phyloP scores from a whole-genome alignment of 2,888 invertebrate genomes.

The Diloba caeruleocephala region DNA sequence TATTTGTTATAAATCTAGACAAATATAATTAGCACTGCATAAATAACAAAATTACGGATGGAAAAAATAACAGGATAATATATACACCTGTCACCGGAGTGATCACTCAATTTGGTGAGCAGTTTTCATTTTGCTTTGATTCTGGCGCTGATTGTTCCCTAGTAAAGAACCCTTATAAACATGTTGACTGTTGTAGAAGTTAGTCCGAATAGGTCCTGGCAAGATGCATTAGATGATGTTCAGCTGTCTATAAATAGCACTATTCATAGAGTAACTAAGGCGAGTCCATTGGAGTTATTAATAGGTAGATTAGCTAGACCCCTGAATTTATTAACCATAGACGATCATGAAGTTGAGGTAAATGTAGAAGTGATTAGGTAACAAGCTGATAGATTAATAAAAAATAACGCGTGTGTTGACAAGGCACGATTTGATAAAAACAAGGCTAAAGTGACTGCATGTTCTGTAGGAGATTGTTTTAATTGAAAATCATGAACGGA shows the following conservation, averaged over 20 bases:
- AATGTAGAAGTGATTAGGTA: conserved; percentile 20
- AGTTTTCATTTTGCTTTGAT: conserved; percentile 11
- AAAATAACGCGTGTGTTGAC: not conserved
- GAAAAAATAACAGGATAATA: too few relatives aligned
- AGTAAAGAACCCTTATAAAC: not conserved
- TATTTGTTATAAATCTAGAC: too few relatives aligned
- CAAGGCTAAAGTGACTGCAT: conserved; percentile 15
- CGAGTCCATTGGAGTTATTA: conserved; percentile 53
- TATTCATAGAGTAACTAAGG: conserved; percentile 45
- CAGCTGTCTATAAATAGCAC: conserved; percentile 58
- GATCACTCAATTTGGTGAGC: too few relatives aligned
- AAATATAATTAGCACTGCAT: too few relatives aligned
- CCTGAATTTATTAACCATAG: conserved; percentile 22
- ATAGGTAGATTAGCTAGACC: conserved; percentile 51
- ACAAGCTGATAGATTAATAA: not conserved
- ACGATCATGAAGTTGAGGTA: conserved; percentile 13
- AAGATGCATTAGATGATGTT: conserved; percentile 51
- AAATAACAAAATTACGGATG: too few relatives aligned
- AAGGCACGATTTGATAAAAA: conserved; percentile 2
- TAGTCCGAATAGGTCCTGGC: conserved; percentile 44
- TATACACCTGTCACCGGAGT: too few relatives aligned
- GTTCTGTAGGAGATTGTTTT: conserved; percentile 13
- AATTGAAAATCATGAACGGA: conserved; percentile 37
- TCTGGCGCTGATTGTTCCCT: conserved; percentile 19
- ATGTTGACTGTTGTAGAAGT: conserved; percentile 54